A percentile compares a stretch with the other conserved stretches of the same genome.
Conservation (phyloP, 2,797 vertebrate species). For the Onychomys torridus region DNA sequence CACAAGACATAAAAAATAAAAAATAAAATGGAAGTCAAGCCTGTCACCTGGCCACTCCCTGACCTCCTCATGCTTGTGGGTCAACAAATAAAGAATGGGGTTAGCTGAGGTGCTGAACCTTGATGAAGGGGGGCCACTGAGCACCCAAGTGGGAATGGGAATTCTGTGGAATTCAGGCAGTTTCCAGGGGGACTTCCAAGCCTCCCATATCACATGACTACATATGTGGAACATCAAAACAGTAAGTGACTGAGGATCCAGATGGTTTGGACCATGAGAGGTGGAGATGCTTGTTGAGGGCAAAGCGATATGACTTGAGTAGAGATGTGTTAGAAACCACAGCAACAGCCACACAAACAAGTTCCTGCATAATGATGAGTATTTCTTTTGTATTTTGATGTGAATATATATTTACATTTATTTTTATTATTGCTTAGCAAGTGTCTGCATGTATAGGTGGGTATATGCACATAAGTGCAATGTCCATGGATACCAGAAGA, state of each 20-base stretch:
- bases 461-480: not conserved
- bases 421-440: not conserved
- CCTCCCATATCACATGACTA: not conserved
- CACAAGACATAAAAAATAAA: not conserved
- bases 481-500: not conserved
- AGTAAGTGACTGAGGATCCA: not conserved
- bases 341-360: not conserved
- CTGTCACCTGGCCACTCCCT: not conserved
- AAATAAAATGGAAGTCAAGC: not conserved
- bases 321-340: not conserved
- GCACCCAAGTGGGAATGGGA: not conserved
- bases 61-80: not conserved
- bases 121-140: not conserved
- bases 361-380: not conserved
- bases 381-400: not conserved
- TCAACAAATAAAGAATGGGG: not conserved
- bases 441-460: not conserved
- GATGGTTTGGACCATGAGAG: not conserved
- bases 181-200: not conserved
- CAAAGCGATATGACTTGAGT: not conserved
- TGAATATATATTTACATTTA: not conserved
- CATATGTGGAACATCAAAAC: not conserved
- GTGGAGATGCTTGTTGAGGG: not conserved
- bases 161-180: not conserved
- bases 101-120: not conserved